A percentile compares a stretch with the other conserved stretches of the same genome.
Conservation (phyloP, 1,140 invertebrate species). For the Lethrus apterus region DNA sequence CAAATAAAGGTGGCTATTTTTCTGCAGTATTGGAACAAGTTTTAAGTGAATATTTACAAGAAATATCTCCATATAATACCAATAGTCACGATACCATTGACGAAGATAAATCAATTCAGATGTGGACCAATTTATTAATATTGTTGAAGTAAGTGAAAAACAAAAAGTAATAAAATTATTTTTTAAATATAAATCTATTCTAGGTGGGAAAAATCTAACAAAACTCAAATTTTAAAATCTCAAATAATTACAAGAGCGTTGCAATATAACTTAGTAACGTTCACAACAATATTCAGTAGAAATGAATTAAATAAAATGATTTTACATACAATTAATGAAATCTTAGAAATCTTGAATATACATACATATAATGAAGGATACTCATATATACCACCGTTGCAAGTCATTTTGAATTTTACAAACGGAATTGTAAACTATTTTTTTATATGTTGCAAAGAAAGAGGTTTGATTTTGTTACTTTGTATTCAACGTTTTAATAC, state of each 20-base stretch:
- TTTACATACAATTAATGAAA: conserved; percentile 43
- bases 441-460: conserved; percentile 60
- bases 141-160: conserved; percentile 41
- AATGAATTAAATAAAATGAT: conserved; percentile 29
- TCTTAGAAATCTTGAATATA: conserved; percentile 42
- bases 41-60: conserved; percentile 29
- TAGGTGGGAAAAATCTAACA: conserved; percentile 47
- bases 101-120: conserved; percentile 26
- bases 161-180: conserved; percentile 1
- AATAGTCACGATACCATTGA: conserved; percentile 19
- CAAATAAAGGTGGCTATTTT: conserved; percentile 45
- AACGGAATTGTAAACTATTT: conserved; percentile 67
- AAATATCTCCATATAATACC: conserved; percentile 10
- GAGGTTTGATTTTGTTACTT: conserved; percentile 46
- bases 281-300: conserved; percentile 38
- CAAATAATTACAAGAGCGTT: conserved; percentile 44
- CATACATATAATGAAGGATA: conserved; percentile 32
- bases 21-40: conserved; percentile 46
- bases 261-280: conserved; percentile 43
- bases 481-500: not conserved
- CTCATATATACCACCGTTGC: conserved; percentile 39
- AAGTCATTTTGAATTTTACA: conserved; percentile 54
- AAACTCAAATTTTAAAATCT: conserved; percentile 40
- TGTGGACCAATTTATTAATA: conserved; percentile 45
- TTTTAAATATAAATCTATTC: conserved; percentile 9